Evolutionary conservation across 2,113 vertebrate genomes (phyloP).

Genomic region (Micronycteris hirsuta): DNA sequence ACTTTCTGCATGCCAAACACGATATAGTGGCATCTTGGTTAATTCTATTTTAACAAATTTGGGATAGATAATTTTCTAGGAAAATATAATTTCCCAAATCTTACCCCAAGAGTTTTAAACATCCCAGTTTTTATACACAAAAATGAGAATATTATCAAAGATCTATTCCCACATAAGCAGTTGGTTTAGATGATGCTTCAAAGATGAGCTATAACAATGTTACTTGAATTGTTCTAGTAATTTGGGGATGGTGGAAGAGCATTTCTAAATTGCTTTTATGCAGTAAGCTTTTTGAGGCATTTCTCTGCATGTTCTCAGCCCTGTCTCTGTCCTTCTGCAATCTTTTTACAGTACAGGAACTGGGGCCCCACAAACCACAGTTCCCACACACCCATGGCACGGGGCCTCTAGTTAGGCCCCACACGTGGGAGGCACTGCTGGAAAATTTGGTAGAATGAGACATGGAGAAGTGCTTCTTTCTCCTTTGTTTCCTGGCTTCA

Average conservation of each 20-base stretch:
- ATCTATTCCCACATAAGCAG: not conserved
- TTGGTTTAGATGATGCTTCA: not conserved
- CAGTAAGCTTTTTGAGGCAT: not conserved
- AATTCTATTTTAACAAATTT: not conserved
- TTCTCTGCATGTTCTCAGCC: not conserved
- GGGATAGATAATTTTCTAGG: not conserved
- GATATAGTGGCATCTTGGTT: not conserved
- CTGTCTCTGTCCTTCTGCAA: not conserved
- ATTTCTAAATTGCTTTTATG: not conserved
- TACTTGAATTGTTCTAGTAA: not conserved
- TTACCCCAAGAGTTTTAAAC: not conserved
- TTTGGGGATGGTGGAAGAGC: rapidly evolving
- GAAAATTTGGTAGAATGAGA: not conserved
- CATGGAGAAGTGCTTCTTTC: not conserved
- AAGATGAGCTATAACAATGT: not conserved
- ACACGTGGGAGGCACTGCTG: not conserved
- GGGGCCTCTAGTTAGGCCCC: not conserved
- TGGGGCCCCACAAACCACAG: not conserved
- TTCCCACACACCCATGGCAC: not conserved
- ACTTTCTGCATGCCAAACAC: not conserved
- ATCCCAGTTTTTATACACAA: not conserved
- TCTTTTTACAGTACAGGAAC: not conserved
- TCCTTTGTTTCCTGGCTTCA: not conserved
- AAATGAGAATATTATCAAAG: not conserved
- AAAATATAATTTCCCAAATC: not conserved